phyloP scores from a whole-genome alignment of 1,140 invertebrate genomes.

The Ooceraea biroi region DNA sequence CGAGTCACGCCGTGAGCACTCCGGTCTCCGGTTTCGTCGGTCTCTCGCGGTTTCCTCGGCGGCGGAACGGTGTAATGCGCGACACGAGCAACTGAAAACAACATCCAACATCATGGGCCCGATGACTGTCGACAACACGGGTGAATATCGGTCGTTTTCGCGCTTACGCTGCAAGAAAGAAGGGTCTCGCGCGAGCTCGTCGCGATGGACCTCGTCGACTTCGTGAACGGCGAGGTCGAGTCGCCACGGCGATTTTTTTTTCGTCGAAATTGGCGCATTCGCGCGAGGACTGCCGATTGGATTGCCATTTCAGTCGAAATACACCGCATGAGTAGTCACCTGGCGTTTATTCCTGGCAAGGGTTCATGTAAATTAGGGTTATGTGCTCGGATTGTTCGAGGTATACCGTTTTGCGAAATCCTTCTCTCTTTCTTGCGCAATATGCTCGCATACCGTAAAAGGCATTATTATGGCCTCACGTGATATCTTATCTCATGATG shows the following conservation, averaged over 20 bases:
- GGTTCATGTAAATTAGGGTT: background rate
- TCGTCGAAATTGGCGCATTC: constrained; percentile 39
- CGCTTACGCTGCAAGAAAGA: background rate
- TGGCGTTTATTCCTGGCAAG: background rate
- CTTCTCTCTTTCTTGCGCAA: background rate
- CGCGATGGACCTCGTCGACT: constrained; percentile 10
- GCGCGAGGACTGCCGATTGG: constrained; percentile 2
- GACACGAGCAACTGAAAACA: constrained; percentile 9
- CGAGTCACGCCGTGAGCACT: constrained; percentile 14
- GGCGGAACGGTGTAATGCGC: constrained; percentile 33
- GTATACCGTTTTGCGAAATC: background rate
- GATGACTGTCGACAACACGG: constrained; percentile 48
- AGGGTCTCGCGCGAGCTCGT: background rate
- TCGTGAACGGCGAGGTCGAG: constrained; percentile 6
- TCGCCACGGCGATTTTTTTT: constrained; percentile 27
- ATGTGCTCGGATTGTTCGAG: background rate
- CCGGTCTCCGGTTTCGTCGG: constrained; percentile 45
- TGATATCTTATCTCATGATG: background rate
- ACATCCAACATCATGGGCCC: constrained; percentile 1
- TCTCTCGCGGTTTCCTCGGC: constrained; percentile 30
- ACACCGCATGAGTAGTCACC: background rate
- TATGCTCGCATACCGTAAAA: background rate
- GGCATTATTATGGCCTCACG: background rate
- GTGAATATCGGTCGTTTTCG: constrained; percentile 4
- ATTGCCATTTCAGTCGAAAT: constrained; percentile 21